Conservation (phyloP, 2,797 vertebrate genomes). For the Streptopelia turtur region DNA sequence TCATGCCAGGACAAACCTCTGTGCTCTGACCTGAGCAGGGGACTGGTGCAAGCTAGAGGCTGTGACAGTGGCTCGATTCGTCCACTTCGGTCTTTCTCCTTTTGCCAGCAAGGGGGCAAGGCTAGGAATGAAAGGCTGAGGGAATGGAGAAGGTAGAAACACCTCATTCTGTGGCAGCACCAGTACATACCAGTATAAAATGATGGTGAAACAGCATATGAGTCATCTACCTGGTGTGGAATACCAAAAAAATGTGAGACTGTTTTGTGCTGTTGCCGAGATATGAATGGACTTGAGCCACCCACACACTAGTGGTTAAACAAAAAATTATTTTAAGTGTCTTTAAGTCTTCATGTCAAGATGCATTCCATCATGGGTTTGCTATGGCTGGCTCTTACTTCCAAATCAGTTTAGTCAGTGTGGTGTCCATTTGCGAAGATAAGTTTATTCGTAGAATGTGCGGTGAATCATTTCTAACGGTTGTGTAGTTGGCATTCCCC, state of each 20-base stretch:
- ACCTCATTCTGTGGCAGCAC: background rate
- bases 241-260: background rate
- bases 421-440: background rate
- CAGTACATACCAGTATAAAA: background rate
- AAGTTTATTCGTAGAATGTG: conserved; percentile 5
- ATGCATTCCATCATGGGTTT: background rate
- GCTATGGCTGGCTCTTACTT: background rate
- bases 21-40: background rate
- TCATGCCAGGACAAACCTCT: background rate
- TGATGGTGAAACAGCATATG: background rate
- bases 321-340: background rate
- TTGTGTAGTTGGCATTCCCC: conserved; percentile 58
- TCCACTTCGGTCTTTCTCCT: background rate
- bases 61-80: background rate
- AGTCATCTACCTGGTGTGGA: background rate
- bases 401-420: background rate
- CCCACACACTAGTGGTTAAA: background rate
- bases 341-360: background rate
- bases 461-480: background rate
- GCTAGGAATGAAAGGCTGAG: background rate
- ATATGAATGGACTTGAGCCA: background rate
- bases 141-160: background rate
- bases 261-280: background rate
- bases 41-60: background rate
- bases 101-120: background rate